These are phyloP conservation scores for Lytechinus variegatus DNA, from an alignment of 35 echinoderm and acorn worm genomes.

Conservation along the genomic window DNA sequence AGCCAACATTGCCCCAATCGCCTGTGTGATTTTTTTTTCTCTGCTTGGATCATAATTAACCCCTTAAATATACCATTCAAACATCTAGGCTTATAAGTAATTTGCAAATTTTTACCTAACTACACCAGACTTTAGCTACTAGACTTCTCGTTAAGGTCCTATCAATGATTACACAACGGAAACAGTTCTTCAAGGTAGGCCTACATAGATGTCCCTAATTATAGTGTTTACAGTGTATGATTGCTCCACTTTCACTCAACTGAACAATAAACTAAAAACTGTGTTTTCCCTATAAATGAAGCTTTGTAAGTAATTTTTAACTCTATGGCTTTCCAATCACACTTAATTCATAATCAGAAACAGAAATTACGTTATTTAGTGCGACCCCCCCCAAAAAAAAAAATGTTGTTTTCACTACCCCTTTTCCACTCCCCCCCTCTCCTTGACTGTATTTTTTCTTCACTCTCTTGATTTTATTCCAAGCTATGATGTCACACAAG, in stretches of 20 bases:
- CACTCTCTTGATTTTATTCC: neutral
- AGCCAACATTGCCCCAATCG: too few species aligned
- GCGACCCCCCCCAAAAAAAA: neutral
- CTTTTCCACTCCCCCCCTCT: too few species aligned
- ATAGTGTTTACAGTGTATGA: too few species aligned
- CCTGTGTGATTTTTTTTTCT: too few species aligned
- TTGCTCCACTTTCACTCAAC: too few species aligned
- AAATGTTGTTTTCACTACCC: neutral
- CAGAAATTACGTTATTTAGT: too few species aligned
- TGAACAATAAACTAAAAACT: too few species aligned
- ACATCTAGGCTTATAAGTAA: neutral
- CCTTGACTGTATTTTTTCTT: neutral
- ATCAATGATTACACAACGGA: neutral
- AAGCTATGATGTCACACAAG: neutral
- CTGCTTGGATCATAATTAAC: neutral
- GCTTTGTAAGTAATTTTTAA: too few species aligned
- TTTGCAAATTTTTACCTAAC: neutral
- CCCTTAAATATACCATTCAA: conserved; percentile 8
- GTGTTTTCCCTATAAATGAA: too few species aligned
- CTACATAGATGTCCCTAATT: neutral
- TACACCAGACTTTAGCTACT: neutral
- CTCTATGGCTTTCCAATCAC: too few species aligned
- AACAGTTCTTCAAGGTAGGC: neutral
- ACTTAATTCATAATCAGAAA: neutral
- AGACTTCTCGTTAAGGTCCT: neutral